Percentiles rank a stretch among this genome's conserved stretches.
These are phyloP conservation scores for Acanthosepion pharaonis DNA, from an alignment of 2,888 invertebrate species.

Conservation along the genomic window DNA sequence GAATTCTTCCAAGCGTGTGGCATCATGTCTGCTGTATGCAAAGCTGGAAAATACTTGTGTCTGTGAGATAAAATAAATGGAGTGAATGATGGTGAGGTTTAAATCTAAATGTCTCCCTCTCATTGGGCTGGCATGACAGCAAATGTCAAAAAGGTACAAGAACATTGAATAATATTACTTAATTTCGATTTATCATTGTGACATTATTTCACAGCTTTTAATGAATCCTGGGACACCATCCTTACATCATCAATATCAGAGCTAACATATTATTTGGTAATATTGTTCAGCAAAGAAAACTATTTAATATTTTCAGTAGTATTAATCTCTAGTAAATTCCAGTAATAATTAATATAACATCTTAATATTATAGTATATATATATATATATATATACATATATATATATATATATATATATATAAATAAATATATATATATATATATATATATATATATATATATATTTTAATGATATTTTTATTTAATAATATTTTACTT, in stretches of 20 bases:
- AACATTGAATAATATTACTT: background rate
- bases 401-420: too few relatives aligned
- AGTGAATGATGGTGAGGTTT: background rate
- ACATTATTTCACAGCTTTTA: background rate
- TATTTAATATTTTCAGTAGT: background rate
- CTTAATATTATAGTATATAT: too few relatives aligned
- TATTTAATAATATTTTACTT: too few relatives aligned
- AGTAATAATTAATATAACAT: too few relatives aligned
- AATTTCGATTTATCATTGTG: background rate
- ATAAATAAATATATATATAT: too few relatives aligned
- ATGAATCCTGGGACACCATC: background rate
- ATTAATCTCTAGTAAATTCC: too few relatives aligned
- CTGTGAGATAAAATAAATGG: background rate
- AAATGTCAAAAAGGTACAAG: background rate
- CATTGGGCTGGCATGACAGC: background rate
- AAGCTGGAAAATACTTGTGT: background rate
- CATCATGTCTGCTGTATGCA: background rate
- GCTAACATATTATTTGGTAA: background rate
- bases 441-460: too few relatives aligned
- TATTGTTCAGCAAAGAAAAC: background rate
- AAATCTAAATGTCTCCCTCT: background rate
- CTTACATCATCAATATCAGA: background rate
- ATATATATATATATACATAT: too few relatives aligned
- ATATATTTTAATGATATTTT: too few relatives aligned
- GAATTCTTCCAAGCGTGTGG: background rate